Base-by-base conservation (phyloP, 2,797 vertebrate species). In the Syndactyla subalaris region DNA sequence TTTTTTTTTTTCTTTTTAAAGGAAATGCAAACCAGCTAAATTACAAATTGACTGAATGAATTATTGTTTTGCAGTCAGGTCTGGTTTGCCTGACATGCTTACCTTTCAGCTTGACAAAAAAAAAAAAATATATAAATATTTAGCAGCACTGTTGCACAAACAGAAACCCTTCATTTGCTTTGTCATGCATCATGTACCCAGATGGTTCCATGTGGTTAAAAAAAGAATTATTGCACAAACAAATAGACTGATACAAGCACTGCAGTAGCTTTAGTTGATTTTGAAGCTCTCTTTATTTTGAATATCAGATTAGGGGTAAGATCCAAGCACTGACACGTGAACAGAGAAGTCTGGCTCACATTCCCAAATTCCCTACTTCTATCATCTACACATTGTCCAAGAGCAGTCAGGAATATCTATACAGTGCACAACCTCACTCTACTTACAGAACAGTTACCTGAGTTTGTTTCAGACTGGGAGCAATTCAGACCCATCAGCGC, bases 101-200 rank as follows among this genome's bases (percentile, higher is more conserved):
- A 65, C 61, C 26, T 85, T 72, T 76, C 72, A 79, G 57, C 67
- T 55, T 70, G 20, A 54, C 78, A 58, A 85, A 89, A 83, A 83
- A 34, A 41, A 80, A 57, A 81, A n/a, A n/a, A n/a, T n/a, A 74
- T 51, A 55, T 85, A 91, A 91, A 87, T 89, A 92, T 93, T 91
- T 76, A 89, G 36, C 63, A 89, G 59, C 16, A 29, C 10, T 82
- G 27, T 66, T 79, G 51, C 63, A 78, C 67, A 95, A 94, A 85
- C n/a, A 87, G 68, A 92, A 91, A 85, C 46, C 18, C 12, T 80
- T 82, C 18, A 20, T 57, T 85, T 85, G 26, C 39, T 95, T 76
- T 85, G 32, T 57, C 39, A 63, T 36, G n/a, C 43, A 54, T 41
- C 63, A 9, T 21, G 24, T 45, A 59, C 21, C n/a, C 84, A 89